Evolutionary conservation across 1,140 invertebrate species (phyloP), one percentile per base, ranked within the genome.

Genomic region (Chlorops oryzae): DNA sequence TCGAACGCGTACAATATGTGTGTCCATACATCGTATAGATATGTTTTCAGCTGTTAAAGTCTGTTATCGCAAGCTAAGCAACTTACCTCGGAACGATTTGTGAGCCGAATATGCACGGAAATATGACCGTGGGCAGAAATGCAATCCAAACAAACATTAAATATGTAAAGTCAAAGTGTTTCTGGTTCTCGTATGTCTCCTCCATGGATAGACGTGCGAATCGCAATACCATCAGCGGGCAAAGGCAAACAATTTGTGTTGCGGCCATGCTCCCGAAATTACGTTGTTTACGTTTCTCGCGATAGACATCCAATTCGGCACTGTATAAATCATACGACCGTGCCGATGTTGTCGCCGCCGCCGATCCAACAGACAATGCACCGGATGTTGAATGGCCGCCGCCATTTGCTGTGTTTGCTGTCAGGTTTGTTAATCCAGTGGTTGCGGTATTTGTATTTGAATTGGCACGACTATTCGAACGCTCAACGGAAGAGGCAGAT

Each of bases 71-170:
- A n/a, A n/a, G n/a, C 18, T 20, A 44, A 13, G 4, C 2, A 1
- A 64, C 70, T 73, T 58, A 82, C 77, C 80, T 78, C 53, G 78
- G 82, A 73, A 85, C 78, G 43, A 80, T 75, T 78, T 83, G 85
- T 2, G 77, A 77, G 13, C 77, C 77, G 61, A 82, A 86, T 20
- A 86, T 65, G 32, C 77, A 65, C 0, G 85, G 84, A 17, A 81
- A 85, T 6, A 78, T 78, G 42, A 82, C 78, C 0, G 81, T 83
- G 24, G 84, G 83, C 27, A 85, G 60, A 52, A 86, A 86, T 2
- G 81, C 83, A 24, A 86, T 68, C 82, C 83, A 87, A 5, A 86
- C 80, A 52, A 86, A 83, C 51, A 80, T 77, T 23, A 81, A 75
- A 62, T 81, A 88, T 2, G 78, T 81, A 17, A 86, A 77, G 58